Evolutionary conservation across 2,113 vertebrate genomes (phyloP).

Genomic region (Macrotis lagotis): DNA sequence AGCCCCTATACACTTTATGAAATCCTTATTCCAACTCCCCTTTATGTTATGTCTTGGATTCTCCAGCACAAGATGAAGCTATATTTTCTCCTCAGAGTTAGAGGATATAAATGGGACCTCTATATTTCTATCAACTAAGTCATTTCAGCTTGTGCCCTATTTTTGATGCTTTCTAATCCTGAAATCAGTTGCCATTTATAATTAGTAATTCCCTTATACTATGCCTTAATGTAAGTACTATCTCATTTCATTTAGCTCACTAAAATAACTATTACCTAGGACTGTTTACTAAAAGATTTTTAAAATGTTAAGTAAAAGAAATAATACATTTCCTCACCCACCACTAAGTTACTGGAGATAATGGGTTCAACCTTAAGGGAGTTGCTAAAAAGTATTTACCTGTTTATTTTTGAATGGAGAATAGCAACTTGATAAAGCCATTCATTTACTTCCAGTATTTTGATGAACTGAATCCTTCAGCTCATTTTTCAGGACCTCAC

Average conservation of each 20-base stretch:
- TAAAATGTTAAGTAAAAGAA: background rate
- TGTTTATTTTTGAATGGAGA: background rate
- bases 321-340: background rate
- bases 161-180: background rate
- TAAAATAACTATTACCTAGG: background rate
- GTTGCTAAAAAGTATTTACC: background rate
- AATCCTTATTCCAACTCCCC: background rate
- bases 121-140: background rate
- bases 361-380: background rate
- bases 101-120: background rate
- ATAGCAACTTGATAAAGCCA: background rate
- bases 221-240: background rate
- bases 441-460: background rate
- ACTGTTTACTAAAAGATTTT: background rate
- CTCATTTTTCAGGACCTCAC: background rate
- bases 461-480: background rate
- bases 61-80: background rate
- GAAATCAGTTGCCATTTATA: background rate
- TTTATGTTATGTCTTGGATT: background rate
- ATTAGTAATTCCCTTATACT: background rate
- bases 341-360: background rate
- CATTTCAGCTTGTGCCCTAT: background rate
- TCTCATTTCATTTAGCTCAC: background rate
- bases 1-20: background rate
- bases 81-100: background rate